These are phyloP conservation scores for Motacilla alba DNA, from an alignment of 2,113 vertebrate genomes.

Conservation along the genomic window DNA sequence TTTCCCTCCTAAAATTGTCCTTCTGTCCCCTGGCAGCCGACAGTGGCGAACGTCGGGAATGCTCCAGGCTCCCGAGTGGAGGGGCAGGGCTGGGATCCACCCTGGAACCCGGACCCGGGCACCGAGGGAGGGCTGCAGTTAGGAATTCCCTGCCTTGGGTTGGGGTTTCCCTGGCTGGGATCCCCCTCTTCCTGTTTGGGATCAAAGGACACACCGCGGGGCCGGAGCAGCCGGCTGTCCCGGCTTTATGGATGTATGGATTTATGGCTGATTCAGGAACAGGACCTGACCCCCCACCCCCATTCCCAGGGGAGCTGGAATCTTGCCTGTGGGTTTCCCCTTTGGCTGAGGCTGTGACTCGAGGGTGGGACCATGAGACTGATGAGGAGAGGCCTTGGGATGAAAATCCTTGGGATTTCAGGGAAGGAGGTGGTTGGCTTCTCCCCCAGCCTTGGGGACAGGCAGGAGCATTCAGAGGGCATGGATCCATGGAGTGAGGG, in stretches of 20 bases:
- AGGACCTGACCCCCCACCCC: neutral
- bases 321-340: neutral
- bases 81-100: neutral
- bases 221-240: rapidly evolving
- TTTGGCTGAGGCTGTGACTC: neutral
- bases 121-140: neutral
- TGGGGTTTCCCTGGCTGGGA: neutral
- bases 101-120: neutral
- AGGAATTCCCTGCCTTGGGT: rapidly evolving
- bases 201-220: rapidly evolving
- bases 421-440: neutral
- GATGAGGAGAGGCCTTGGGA: neutral
- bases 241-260: neutral
- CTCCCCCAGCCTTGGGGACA: neutral
- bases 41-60: rapidly evolving
- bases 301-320: rapidly evolving
- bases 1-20: neutral
- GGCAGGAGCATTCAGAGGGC: neutral
- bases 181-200: neutral
- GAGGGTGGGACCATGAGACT: rapidly evolving
- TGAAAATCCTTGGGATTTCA: neutral
- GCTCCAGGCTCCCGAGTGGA: neutral
- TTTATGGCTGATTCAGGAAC: neutral
- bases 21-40: neutral
- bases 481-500: neutral